Evolutionary conservation across 2,113 vertebrate genomes (phyloP).

Genomic region (Antechinus stuartii): DNA sequence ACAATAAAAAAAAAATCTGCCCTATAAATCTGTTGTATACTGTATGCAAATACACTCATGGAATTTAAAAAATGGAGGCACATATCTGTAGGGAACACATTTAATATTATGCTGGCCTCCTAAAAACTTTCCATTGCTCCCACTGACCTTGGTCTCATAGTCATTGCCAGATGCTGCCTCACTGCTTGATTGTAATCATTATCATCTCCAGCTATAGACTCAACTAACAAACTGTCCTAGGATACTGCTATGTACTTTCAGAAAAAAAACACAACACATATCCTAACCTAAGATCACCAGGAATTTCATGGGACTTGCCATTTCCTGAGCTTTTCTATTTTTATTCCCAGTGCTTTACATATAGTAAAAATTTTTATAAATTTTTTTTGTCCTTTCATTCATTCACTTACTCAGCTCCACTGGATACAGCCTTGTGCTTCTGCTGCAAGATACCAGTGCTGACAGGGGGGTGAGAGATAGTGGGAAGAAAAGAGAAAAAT

Average conservation of each 20-base stretch:
- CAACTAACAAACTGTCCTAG: neutral
- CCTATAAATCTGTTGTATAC: neutral
- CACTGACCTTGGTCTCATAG: neutral
- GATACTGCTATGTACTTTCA: neutral
- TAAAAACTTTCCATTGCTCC: neutral
- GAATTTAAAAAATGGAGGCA: neutral
- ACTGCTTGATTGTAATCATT: neutral
- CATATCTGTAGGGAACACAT: neutral
- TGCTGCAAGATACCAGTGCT: neutral
- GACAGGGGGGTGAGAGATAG: neutral
- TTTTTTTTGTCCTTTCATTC: neutral
- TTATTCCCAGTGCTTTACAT: neutral
- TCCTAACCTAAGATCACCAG: neutral
- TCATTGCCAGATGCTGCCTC: neutral
- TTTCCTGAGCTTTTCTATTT: neutral
- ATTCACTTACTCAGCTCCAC: neutral
- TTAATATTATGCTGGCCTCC: neutral
- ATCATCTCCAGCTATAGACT: neutral
- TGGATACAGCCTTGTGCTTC: neutral
- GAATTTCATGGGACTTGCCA: neutral
- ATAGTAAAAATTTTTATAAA: neutral
- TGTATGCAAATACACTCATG: neutral
- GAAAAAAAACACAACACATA: neutral
- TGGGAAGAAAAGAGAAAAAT: neutral
- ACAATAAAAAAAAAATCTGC: neutral